phyloP scores from a whole-genome alignment of 2,888 invertebrate species.

The Cremastinae sp. region DNA sequence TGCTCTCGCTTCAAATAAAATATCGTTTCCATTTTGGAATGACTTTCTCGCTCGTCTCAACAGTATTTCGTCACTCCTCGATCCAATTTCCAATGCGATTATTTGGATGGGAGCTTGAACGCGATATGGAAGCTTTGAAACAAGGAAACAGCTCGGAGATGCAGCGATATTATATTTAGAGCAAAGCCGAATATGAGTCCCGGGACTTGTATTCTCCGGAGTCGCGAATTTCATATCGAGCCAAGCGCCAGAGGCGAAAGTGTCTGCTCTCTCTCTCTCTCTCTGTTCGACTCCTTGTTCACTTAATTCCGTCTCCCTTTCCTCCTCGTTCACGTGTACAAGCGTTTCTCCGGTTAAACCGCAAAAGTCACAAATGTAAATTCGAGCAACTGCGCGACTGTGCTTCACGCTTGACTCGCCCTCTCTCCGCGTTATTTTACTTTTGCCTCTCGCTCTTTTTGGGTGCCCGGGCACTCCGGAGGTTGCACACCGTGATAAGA shows the following conservation, averaged over 20 bases:
- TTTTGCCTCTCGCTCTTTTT: not conserved
- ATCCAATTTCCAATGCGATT: not conserved
- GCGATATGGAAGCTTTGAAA: too few relatives aligned
- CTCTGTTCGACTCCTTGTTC: conserved; percentile 31
- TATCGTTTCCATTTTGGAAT: too few relatives aligned
- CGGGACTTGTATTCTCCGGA: conserved; percentile 22
- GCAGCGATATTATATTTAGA: conserved; percentile 6
- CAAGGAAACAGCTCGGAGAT: conserved; percentile 11
- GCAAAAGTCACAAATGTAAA: conserved; percentile 78
- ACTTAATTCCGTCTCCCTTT: conserved; percentile 16
- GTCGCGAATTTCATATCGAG: conserved; percentile 24
- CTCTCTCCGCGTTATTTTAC: not conserved
- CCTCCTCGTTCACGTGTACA: conserved; percentile 63
- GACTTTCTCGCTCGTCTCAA: too few relatives aligned
- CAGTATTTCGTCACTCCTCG: too few relatives aligned
- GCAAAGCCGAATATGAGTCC: conserved; percentile 36
- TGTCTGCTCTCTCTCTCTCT: conserved; percentile 10
- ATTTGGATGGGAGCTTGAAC: not conserved
- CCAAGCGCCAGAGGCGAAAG: conserved; percentile 14
- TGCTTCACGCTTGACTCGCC: conserved; percentile 18
- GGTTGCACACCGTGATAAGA: conserved; percentile 8
- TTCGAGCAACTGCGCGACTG: conserved; percentile 60
- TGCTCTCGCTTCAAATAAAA: too few relatives aligned
- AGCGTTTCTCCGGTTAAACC: conserved; percentile 72
- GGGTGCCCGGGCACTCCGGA: not conserved